A percentile compares a stretch with the other conserved stretches of the same genome.
Conservation (phyloP, 2,888 invertebrate genomes). For the Glaucopsyche alexis region DNA sequence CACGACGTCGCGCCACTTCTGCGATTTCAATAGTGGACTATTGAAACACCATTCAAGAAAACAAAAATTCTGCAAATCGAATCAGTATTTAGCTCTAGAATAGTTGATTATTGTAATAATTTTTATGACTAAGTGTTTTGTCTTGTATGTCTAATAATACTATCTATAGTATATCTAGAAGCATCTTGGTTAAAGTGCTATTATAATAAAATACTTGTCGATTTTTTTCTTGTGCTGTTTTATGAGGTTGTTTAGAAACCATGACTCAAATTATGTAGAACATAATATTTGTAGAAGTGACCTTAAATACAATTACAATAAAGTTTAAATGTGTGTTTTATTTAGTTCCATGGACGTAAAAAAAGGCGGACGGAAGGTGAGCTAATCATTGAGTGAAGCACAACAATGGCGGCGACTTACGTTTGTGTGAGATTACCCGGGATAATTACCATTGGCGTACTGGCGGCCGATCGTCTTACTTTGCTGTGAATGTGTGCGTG, state of each 20-base stretch:
- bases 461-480: too few relatives aligned
- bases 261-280: conserved; percentile 62
- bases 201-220: conserved; percentile 1
- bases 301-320: conserved; percentile 46
- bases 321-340: conserved; percentile 39
- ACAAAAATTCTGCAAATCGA: too few relatives aligned
- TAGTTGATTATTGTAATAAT: too few relatives aligned
- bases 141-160: not conserved
- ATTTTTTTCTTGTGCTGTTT: conserved; percentile 24
- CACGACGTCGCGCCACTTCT: too few relatives aligned
- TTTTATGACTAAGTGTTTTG: conserved; percentile 16
- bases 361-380: too few relatives aligned
- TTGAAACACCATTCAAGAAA: too few relatives aligned
- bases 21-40: too few relatives aligned
- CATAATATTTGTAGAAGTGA: conserved; percentile 69
- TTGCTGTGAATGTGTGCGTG: too few relatives aligned
- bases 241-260: conserved; percentile 52
- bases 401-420: too few relatives aligned
- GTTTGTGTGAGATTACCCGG: too few relatives aligned
- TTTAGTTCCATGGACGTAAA: conserved; percentile 29
- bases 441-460: too few relatives aligned
- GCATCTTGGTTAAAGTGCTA: not conserved
- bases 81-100: not conserved
- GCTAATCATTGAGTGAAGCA: too few relatives aligned
- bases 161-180: not conserved